Conservation (phyloP, 2,113 vertebrate genomes). For the Urocitellus parryii region DNA sequence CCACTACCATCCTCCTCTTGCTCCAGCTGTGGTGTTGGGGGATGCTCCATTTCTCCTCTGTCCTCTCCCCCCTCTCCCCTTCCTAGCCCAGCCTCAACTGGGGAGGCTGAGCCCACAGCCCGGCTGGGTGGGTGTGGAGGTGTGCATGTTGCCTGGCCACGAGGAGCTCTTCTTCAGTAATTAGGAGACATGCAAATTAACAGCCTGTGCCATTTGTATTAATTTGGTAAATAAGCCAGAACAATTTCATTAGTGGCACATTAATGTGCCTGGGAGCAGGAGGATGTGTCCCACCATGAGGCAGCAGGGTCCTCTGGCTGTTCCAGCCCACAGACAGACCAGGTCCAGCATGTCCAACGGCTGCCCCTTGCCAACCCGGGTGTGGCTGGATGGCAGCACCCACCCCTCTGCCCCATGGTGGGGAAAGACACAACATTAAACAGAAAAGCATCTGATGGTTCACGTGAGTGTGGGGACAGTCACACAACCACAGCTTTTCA, state of each 20-base stretch:
- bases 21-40: not conserved
- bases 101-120: not conserved
- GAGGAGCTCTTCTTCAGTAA: slow-evolving; percentile 73
- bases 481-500: not conserved
- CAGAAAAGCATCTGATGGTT: not conserved
- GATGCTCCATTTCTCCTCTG: not conserved
- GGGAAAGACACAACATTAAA: not conserved
- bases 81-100: not conserved
- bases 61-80: not conserved
- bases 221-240: slow-evolving; percentile 86
- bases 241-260: slow-evolving; percentile 84
- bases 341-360: not conserved
- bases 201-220: slow-evolving; percentile 83
- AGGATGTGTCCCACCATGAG: slow-evolving; percentile 69
- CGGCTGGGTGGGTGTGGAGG: not conserved
- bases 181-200: slow-evolving; percentile 82
- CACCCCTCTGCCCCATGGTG: not conserved
- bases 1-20: not conserved
- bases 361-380: not conserved
- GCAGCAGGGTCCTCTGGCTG: not conserved
- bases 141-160: slow-evolving; percentile 14
- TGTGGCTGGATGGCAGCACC: not conserved
- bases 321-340: not conserved
- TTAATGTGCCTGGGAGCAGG: slow-evolving; percentile 81
- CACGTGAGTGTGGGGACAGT: not conserved